A percentile compares a stretch with the other conserved stretches of the same genome.
phyloP scores from a whole-genome alignment of 2,888 invertebrate genomes.

The Erebia epiphron region DNA sequence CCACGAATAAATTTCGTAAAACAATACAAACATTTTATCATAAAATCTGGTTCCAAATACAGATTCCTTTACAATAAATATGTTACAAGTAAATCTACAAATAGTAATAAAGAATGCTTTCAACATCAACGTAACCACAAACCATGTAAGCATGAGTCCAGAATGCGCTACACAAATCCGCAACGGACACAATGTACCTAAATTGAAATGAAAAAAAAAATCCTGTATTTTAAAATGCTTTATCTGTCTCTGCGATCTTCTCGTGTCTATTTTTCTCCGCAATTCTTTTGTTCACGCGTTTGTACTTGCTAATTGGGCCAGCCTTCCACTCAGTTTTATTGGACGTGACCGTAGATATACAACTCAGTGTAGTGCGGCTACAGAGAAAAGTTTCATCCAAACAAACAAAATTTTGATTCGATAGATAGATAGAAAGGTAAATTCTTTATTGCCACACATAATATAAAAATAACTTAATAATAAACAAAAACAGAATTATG shows the following conservation, averaged over 20 bases:
- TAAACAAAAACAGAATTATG: no score
- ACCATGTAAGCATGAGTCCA: conserved; percentile 20
- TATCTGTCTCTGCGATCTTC: conserved; percentile 32
- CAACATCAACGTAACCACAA: neutral
- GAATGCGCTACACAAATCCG: conserved; percentile 19
- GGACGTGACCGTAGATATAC: conserved; percentile 27
- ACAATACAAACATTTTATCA: no score
- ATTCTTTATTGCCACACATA: no score
- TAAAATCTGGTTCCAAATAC: no score
- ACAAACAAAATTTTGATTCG: no score
- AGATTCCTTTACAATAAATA: no score
- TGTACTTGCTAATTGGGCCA: conserved; percentile 38
- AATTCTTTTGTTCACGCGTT: conserved; percentile 38
- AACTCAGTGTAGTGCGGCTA: neutral
- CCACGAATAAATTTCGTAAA: no score
- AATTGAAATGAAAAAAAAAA: conserved; percentile 30
- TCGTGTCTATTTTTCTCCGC: conserved; percentile 32
- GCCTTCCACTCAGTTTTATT: conserved; percentile 38
- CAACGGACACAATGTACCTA: conserved; percentile 21
- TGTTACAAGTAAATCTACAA: no score
- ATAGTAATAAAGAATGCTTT: no score
- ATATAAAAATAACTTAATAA: no score
- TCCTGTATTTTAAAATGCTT: conserved; percentile 36
- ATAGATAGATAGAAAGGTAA: no score
- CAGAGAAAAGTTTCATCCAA: neutral